A percentile compares a stretch with the other conserved stretches of the same genome.
Evolutionary conservation across 2,113 vertebrate species (phyloP).

Genomic region (Podarcis cretensis): DNA sequence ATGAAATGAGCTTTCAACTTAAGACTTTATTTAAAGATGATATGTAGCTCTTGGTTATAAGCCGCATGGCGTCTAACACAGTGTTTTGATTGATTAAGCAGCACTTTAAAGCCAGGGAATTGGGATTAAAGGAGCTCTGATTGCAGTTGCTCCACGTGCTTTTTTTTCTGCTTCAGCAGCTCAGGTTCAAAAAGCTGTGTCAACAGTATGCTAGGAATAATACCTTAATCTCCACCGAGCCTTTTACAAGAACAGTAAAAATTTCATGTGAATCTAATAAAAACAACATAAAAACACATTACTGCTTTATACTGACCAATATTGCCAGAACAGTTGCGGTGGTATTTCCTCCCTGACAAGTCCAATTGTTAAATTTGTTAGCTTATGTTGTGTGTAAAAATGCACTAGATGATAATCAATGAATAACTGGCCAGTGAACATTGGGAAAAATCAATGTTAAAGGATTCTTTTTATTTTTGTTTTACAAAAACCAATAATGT

Average conservation of each 20-base stretch:
- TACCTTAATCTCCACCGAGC: constrained; percentile 30
- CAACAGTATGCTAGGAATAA: constrained; percentile 12
- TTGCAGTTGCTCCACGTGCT: background rate
- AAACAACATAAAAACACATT: background rate
- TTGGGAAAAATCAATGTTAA: background rate
- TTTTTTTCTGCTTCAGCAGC: constrained; percentile 20
- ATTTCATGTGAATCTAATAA: background rate
- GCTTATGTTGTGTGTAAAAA: background rate
- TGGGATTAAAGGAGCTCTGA: constrained; percentile 42
- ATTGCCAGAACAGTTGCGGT: background rate
- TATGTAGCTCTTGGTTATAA: constrained; percentile 40
- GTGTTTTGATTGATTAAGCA: constrained; percentile 51
- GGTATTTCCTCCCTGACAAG: background rate
- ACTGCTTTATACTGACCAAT: background rate
- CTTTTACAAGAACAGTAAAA: constrained; percentile 13
- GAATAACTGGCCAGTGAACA: constrained; percentile 10
- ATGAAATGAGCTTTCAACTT: constrained; percentile 46
- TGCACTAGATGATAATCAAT: constrained; percentile 6
- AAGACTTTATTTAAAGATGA: constrained; percentile 50
- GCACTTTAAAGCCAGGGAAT: constrained; percentile 37
- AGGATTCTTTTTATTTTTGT: constrained; percentile 12
- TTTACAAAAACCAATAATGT: constrained; percentile 5
- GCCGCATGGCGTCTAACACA: constrained; percentile 37
- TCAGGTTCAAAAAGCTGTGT: constrained; percentile 34
- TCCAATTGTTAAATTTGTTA: constrained; percentile 5